Conservation (phyloP, 2,888 invertebrate species). For the Scaptomyza polygonia region DNA sequence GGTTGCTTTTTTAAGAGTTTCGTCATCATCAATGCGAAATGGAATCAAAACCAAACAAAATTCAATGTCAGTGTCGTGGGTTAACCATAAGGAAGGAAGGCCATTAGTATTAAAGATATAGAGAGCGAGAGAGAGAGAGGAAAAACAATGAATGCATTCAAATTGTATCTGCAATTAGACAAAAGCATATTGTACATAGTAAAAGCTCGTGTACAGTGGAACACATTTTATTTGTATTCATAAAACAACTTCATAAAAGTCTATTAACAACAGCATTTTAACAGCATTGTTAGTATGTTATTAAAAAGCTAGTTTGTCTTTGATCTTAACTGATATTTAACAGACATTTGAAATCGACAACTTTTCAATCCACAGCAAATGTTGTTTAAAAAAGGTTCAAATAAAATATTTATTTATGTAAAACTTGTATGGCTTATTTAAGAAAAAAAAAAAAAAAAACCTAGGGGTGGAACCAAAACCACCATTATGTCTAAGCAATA, state of each 20-base stretch:
- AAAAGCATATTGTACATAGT: constrained; percentile 1
- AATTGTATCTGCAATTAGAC: constrained; percentile 11
- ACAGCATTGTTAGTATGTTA: background rate
- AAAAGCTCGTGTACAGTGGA: no score
- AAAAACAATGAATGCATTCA: constrained; percentile 7
- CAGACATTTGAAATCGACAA: background rate
- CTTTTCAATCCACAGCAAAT: constrained; percentile 8
- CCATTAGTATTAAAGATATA: constrained; percentile 3
- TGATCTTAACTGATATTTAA: constrained; percentile 8
- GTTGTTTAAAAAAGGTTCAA: no score
- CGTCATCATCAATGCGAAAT: constrained; percentile 56
- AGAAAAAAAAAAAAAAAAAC: no score
- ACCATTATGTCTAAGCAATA: background rate
- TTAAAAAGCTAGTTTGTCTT: constrained; percentile 20
- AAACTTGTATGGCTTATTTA: background rate
- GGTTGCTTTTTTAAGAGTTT: constrained; percentile 25
- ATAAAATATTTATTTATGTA: no score
- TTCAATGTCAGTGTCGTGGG: constrained; percentile 62
- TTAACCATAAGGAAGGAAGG: constrained; percentile 14
- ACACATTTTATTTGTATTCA: constrained; percentile 1
- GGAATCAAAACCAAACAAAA: constrained; percentile 29
- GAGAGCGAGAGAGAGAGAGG: no score
- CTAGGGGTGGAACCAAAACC: background rate
- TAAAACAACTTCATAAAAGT: background rate
- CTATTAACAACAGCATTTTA: no score